Evolutionary conservation across 92 coral and sea anemone genomes (phyloP), one percentile per base, ranked within the genome.

Genomic region (Zoanthus sansibaricus): DNA sequence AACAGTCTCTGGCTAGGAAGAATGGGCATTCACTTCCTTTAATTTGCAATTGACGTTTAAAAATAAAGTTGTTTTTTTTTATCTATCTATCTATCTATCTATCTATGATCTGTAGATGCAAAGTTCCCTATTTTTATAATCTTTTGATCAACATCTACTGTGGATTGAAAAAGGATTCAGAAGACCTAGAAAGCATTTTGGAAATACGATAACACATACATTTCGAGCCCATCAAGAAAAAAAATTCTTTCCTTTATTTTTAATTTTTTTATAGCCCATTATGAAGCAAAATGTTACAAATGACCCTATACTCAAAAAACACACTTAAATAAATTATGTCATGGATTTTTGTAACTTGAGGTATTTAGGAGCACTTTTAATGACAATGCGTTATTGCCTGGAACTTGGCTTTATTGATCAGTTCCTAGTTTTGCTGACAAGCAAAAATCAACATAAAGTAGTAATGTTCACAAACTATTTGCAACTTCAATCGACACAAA

Each of bases 321-420:
- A 58, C 78, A 46, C 78, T 74, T 74, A 74, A 12, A 74, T 25
- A 25, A 25, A 25, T 25, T 3, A 37, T 49, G 47, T 74, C 15
- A 10, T 74, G 21, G 78, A 74, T 74, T 74, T 74, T 48, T 74
- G 59, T 47, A 74, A 74, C 58, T 74, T 74, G 15, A 21, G 74
- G 17, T 70, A 74, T 74, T 59, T 74, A 37, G 14, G 78, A 74
- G 78, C 47, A 74, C 78, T 74, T 74, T 74, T 44, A 59, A 17
- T 30, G 20, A 7, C 56, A 8, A 21, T 74, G 78, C 78, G 49
- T 74, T 74, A 74, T 74, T 59, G 20, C 78, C 78, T 1, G 78
- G 17, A 15, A 42, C 59, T 45, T 25, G 31, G 32, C 69, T 30
- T 61, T 61, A 15, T 61, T 2, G 69, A 25, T 25, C 25, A 18